These are phyloP conservation scores for Aegotheles bennettii DNA, from an alignment of 2,113 vertebrate species.

Conservation along the genomic window DNA sequence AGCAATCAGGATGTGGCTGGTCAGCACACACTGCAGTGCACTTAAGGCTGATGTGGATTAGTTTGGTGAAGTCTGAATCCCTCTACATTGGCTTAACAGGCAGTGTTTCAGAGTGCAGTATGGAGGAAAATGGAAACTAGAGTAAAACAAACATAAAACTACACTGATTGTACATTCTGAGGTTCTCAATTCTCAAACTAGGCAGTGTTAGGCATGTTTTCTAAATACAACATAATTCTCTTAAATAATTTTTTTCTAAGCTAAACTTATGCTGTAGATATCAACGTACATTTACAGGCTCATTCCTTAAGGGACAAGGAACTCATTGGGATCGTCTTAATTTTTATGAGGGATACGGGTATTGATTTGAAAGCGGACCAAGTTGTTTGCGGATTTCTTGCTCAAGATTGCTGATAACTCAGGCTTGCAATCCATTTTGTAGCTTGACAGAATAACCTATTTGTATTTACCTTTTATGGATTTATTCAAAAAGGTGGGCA, in stretches of 20 bases:
- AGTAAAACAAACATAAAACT: not conserved
- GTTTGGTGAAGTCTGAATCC: not conserved
- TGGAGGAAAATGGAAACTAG: not conserved
- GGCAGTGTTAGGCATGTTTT: not conserved
- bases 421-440: not conserved
- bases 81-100: not conserved
- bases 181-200: not conserved
- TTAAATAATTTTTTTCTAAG: not conserved
- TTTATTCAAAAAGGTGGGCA: not conserved
- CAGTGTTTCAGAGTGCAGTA: not conserved
- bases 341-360: not conserved
- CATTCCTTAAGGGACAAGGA: not conserved
- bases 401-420: not conserved
- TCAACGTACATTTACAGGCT: not conserved
- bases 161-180: not conserved
- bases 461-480: not conserved
- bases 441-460: not conserved
- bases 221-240: not conserved
- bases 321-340: not conserved
- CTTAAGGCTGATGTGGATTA: not conserved
- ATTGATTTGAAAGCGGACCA: not conserved
- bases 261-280: not conserved
- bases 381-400: not conserved
- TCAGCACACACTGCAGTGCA: not conserved
- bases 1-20: not conserved